phyloP scores from a whole-genome alignment of 2,113 vertebrate genomes.

The Falcunculus frontatus region DNA sequence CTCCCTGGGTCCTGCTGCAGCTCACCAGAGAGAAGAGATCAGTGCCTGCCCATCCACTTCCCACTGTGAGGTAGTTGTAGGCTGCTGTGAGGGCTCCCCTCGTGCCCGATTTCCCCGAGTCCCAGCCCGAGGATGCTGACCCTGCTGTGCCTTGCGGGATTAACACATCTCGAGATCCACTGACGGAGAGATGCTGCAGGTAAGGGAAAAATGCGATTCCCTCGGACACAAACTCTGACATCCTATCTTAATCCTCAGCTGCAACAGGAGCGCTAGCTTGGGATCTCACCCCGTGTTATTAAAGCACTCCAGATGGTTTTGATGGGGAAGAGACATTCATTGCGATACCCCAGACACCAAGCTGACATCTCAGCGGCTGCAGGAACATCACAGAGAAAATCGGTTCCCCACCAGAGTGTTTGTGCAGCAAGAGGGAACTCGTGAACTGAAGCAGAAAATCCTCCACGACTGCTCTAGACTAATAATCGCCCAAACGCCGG shows the following conservation, averaged over 20 bases:
- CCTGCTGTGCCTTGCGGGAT: neutral
- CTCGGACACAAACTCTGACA: neutral
- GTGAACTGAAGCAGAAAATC: slow-evolving; percentile 52
- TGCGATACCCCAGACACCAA: neutral
- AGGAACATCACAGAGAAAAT: slow-evolving; percentile 45
- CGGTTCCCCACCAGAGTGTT: slow-evolving; percentile 40
- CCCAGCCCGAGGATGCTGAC: neutral
- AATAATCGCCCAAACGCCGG: slow-evolving; percentile 24
- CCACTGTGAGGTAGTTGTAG: fast-evolving
- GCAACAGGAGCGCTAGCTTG: neutral
- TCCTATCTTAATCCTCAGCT: slow-evolving; percentile 1
- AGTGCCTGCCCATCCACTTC: neutral
- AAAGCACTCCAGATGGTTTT: slow-evolving; percentile 52
- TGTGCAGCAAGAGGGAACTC: slow-evolving; percentile 41
- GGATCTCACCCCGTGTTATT: neutral
- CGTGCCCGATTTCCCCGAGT: neutral
- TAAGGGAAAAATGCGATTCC: neutral
- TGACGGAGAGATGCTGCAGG: neutral
- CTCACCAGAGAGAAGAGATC: neutral
- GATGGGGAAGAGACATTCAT: slow-evolving; percentile 4
- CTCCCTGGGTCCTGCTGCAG: neutral
- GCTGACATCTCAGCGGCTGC: slow-evolving; percentile 13
- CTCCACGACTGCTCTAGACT: slow-evolving; percentile 36
- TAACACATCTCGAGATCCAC: neutral
- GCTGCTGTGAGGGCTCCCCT: neutral